phyloP scores from a whole-genome alignment of 2,113 vertebrate species.

The Theristicus caerulescens region DNA sequence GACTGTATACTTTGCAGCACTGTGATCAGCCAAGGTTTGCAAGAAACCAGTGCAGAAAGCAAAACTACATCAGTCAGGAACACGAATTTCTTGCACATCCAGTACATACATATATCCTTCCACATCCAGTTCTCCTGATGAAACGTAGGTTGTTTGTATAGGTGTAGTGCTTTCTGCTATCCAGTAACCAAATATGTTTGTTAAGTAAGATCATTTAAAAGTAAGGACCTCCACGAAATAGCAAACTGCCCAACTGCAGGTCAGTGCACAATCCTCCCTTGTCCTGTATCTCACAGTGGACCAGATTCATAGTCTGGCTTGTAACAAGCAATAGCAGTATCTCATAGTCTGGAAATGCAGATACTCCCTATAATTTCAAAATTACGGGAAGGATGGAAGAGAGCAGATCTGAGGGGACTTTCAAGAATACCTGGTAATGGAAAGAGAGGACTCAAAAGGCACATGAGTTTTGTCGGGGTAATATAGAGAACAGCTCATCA shows the following conservation, averaged over 20 bases:
- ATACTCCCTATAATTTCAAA: not conserved
- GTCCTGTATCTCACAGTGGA: not conserved
- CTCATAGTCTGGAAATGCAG: not conserved
- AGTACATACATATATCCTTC: not conserved
- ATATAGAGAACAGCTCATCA: not conserved
- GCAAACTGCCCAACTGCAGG: not conserved
- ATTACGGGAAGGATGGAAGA: not conserved
- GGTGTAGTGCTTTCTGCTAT: not conserved
- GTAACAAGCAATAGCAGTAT: not conserved
- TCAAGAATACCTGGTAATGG: not conserved
- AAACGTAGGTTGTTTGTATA: not conserved
- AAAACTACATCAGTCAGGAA: not conserved
- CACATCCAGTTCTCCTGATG: not conserved
- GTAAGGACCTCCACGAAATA: not conserved
- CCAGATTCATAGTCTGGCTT: not conserved
- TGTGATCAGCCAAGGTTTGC: not conserved
- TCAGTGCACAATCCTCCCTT: not conserved
- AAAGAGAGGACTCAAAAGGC: not conserved
- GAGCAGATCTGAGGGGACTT: not conserved
- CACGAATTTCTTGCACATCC: not conserved
- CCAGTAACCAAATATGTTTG: not conserved
- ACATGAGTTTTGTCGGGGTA: not conserved
- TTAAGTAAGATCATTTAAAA: not conserved
- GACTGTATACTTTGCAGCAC: not conserved
- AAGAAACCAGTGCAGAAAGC: not conserved